Conservation (phyloP, 2,888 invertebrate genomes). For the Dendrolimus pini region DNA sequence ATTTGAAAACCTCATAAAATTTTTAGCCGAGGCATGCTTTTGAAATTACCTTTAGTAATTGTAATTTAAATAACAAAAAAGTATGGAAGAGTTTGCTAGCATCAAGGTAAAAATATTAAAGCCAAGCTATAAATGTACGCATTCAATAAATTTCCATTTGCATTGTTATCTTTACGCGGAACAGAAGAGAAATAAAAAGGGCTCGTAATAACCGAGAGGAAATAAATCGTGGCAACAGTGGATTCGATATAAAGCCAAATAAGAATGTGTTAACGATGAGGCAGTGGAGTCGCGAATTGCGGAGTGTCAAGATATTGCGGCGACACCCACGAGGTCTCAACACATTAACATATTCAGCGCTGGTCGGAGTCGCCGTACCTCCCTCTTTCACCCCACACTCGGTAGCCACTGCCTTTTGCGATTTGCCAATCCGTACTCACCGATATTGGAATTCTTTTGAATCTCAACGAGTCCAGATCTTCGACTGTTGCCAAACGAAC, state of each 20-base stretch:
- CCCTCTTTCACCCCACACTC: conserved; percentile 10
- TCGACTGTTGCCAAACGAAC: conserved; percentile 36
- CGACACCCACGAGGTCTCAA: conserved; percentile 33
- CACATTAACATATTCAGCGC: conserved; percentile 64
- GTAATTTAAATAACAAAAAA: too few species aligned
- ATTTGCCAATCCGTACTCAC: conserved; percentile 32
- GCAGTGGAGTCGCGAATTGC: conserved; percentile 37
- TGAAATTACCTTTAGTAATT: too few species aligned
- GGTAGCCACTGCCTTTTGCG: conserved; percentile 29
- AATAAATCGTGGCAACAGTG: conserved; percentile 21
- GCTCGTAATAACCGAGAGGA: conserved; percentile 15
- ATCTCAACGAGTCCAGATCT: conserved; percentile 47
- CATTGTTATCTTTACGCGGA: neutral
- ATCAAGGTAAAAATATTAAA: too few species aligned
- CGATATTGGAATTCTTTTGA: conserved; percentile 72
- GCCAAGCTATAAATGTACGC: neutral
- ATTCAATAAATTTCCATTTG: neutral
- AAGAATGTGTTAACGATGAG: conserved; percentile 37
- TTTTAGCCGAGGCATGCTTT: too few species aligned
- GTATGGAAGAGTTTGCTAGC: too few species aligned
- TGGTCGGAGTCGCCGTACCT: conserved; percentile 34
- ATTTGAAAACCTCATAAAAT: too few species aligned
- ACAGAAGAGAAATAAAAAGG: conserved; percentile 1
- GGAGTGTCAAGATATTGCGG: conserved; percentile 51
- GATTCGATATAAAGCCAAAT: conserved; percentile 33